Evolutionary conservation across 2,797 vertebrate genomes (phyloP), one percentile per base, ranked within the genome.

Genomic region (Crocidura indochinensis): DNA sequence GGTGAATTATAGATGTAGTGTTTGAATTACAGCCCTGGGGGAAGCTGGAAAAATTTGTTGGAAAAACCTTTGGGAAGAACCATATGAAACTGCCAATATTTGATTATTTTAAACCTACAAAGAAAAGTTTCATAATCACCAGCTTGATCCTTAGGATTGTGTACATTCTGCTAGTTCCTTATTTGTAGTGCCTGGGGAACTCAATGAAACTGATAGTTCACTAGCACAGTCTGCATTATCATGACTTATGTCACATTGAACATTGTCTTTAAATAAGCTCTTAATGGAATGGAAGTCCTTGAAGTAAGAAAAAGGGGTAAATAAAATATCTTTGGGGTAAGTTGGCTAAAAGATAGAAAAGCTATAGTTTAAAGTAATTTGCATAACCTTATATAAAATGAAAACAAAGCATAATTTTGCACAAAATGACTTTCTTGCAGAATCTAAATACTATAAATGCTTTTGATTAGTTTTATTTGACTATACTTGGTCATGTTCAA

Each of bases 11-110:
- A 29, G 78, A 87, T 15, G 51, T 10, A 26, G 80, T 26, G 6
- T 29, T 46, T 86, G 24, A 46, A 27, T 38, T 38, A 38, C 38
- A 38, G 38, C 38, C 38, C 49, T 17, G 24, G 27, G 71, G 73
- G 65, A 19, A 12, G 1, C 2, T 29, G 4, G 22, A 15, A 38
- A 38, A 47, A 75, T 85, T 67, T 91, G 8, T 38, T 65, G 71
- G 85, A 47, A 76, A 80, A 53, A 5, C 31, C 79, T 81, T 65
- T 53, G 84, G 67, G 53, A 17, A 31, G 76, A 85, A 53, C 29
- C 5, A 51, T 51, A 9, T 38, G 29, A 72, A 91, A 49, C 49
- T 80, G 44, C 51, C 12, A 62, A 8, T 44, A 10, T 69, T 22
- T 64, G 68, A 73, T 10, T 3, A 17, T 51, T 31, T 56, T 29